Conservation (phyloP, 2,888 invertebrate genomes). For the Parnassius mnemosyne region DNA sequence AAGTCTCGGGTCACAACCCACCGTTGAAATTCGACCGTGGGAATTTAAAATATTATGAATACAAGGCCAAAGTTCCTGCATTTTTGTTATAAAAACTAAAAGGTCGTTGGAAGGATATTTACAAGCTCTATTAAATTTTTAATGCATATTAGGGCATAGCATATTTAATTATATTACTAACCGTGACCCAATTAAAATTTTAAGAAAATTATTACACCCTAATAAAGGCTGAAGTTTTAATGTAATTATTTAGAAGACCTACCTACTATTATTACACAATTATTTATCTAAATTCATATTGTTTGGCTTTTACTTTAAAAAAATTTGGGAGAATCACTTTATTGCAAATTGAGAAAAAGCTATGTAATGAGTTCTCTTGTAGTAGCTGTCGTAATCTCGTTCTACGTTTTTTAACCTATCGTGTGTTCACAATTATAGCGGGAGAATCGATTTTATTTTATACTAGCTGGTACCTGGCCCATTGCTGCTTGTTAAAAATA, state of each 20-base stretch:
- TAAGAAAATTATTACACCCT: no score
- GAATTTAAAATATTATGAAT: constrained; percentile 23
- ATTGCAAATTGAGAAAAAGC: constrained; percentile 26
- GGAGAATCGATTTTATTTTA: neutral
- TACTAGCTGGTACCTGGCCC: no score
- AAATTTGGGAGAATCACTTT: constrained; percentile 14
- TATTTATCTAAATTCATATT: no score
- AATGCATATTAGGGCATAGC: no score
- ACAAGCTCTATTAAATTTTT: no score
- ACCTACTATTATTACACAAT: no score
- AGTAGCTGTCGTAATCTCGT: constrained; percentile 19
- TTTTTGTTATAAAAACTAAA: constrained; percentile 9
- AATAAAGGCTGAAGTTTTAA: no score
- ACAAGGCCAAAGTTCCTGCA: constrained; percentile 15
- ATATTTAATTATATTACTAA: no score
- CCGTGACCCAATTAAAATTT: no score
- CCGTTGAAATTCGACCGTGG: constrained; percentile 17
- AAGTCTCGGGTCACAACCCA: constrained; percentile 10
- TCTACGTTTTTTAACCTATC: neutral
- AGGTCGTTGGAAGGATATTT: constrained; percentile 6
- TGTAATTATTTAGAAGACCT: no score
- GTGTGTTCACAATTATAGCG: constrained; percentile 6
- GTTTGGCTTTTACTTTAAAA: neutral
- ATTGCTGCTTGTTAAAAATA: no score
- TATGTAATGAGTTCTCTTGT: constrained; percentile 25